Evolutionary conservation across 2,888 invertebrate species (phyloP), one percentile per base, ranked within the genome.

Genomic region (Caprella mutica): DNA sequence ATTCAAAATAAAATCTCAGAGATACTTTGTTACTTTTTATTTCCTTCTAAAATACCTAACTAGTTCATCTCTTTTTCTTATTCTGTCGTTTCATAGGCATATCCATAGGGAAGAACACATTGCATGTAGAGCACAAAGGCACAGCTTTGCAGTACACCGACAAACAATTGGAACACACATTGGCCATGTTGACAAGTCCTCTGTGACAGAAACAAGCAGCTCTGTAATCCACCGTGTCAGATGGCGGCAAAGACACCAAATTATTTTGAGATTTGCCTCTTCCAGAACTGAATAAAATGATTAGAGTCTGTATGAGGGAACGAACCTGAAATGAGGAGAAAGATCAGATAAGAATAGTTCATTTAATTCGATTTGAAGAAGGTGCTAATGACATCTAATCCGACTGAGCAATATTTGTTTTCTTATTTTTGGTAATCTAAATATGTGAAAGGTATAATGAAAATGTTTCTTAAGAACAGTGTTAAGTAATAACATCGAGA

Each of bases 181-280:
- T 96, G 64, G 96, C 97, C 68, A 96, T 85, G 70, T 94, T 93
- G 59, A 97, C 86, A 35, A 97, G 79, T 68, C 90, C 88, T 23
- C 93, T 78, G 72, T 97, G 97, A 70, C 97, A 98, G 77, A 97
- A 97, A 74, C 97, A 97, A 0, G 96, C 93, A 3, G 97, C 94
- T 67, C 96, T 78, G 74, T 96, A 96, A 75, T 96, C 94, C 5
- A 97, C 92, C 67, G 89, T 86, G 0, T 85, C 85, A 0, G 87
- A 82, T 0, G 91, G 89, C 0, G 96, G 94, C 46, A 93, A 72
- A 1, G 91, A 86, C 0, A 94, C 91, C 40, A 96, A 77, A n/a
- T n/a, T n/a, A n/a, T n/a, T n/a, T n/a, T n/a, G n/a, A 8, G 17
- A 5, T 9, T 30, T 30, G 14, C 17, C 5, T 9, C 48, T 26